Percentiles rank a stretch among this genome's conserved stretches.
Evolutionary conservation across 1,140 invertebrate species (phyloP).

Genomic region (Oreohelix idahoensis): DNA sequence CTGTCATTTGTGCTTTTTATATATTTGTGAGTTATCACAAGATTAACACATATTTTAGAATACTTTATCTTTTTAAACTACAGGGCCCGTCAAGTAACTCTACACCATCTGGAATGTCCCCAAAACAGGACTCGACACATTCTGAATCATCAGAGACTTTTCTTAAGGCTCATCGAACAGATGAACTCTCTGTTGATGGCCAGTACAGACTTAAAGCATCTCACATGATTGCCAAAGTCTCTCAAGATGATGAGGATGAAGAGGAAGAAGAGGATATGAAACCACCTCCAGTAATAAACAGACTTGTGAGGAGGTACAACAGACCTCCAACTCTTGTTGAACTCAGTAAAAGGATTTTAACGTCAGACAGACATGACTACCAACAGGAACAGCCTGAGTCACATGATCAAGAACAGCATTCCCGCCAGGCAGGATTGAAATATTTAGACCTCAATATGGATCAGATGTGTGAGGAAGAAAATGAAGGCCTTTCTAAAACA

Average conservation of each 20-base stretch:
- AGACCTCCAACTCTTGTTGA: slow-evolving; percentile 1
- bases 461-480: background rate
- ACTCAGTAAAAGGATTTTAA: background rate
- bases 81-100: background rate
- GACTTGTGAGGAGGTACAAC: background rate
- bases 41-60: too few relatives aligned
- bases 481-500: background rate
- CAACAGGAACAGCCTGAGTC: background rate
- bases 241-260: slow-evolving; percentile 15
- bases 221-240: background rate
- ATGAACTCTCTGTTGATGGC: background rate
- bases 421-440: background rate
- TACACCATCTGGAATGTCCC: slow-evolving; percentile 16
- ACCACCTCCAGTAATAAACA: slow-evolving; percentile 16
- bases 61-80: too few relatives aligned
- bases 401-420: background rate
- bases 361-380: background rate
- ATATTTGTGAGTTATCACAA: too few relatives aligned
- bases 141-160: background rate
- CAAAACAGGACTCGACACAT: background rate
- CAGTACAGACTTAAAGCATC: too few relatives aligned
- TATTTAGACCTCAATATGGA: background rate
- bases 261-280: slow-evolving; percentile 8
- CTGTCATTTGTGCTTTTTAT: too few relatives aligned
- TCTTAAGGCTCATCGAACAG: background rate